Base-by-base conservation (phyloP, 2,888 invertebrate genomes). In the Drosophila siamana region DNA sequence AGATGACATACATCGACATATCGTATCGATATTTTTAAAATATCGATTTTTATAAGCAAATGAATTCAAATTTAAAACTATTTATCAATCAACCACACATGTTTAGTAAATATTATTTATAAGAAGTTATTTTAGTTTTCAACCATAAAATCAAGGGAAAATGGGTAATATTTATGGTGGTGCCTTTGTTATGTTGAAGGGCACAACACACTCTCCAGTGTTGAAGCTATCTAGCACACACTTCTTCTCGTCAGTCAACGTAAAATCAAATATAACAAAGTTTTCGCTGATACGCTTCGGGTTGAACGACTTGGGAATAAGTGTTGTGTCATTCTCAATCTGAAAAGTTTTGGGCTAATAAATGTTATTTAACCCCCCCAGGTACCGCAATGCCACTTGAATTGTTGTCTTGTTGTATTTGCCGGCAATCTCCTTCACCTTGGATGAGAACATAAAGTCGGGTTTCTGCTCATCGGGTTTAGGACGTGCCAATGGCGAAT, bases 401-500 rank as follows among this genome's bases (percentile, higher is more conserved):
- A 95, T 94, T 0, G 94, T 92, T 0, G 94, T 94, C 91, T 95
- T 95, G 1, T 93, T 93, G 69, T 95, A 94, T 65, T 95, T 95
- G 7, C 92, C 89, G 0, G 93, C 94, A 8, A 95, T 94, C 28
- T 90, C 92, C 4, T 92, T 82, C 1, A 95, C 93, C 68, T 92
- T 92, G 0, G 93, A 92, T 62, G 94, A 93, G 38, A 94, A 93
- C 7, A 90, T 74, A 68, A 94, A 92, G 2, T 84, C 92, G 0
- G 95, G 94, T 63, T 80, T 89, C n/a, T 89, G 41, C 56, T 93
- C 92, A 0, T 89, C 81, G 5, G 92, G 74, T 89, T 93, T 92
- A 0, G 94, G 94, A 28, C 94, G 93, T 13, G 96, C 97, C 62
- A 97, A 93, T 0, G 97, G 96, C 40, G 95, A 95, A 91, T 96